phyloP scores from a whole-genome alignment of 2,797 vertebrate species.

The Setipinna tenuifilis region DNA sequence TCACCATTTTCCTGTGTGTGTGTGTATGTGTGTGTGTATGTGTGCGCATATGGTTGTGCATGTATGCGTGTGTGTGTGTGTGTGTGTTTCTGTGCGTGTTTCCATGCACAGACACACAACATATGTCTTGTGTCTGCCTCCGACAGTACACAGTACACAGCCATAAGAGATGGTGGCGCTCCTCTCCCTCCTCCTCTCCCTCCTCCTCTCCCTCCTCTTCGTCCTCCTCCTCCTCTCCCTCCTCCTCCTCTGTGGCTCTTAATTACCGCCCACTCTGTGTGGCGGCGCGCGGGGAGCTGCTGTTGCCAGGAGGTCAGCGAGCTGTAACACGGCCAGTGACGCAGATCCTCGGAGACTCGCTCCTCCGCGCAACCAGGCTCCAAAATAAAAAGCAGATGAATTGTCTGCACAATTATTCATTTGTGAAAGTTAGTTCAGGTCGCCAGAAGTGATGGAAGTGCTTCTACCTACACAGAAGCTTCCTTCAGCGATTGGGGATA shows the following conservation, averaged over 20 bases:
- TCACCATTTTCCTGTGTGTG: constrained; percentile 42
- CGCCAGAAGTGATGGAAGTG: no score
- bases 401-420: no score
- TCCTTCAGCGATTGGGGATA: no score
- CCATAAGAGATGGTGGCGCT: background rate
- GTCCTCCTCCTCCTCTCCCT: no score
- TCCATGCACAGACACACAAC: background rate
- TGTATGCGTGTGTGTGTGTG: background rate
- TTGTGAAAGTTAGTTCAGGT: no score
- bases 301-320: constrained; percentile 43
- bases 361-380: background rate
- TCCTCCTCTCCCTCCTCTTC: no score
- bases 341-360: background rate
- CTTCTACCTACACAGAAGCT: no score
- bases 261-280: constrained; percentile 64
- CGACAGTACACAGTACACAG: background rate
- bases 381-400: no score
- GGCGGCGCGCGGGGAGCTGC: constrained; percentile 40
- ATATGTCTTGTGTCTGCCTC: background rate
- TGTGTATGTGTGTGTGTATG: constrained; percentile 39
- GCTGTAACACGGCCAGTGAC: background rate
- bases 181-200: constrained; percentile 50
- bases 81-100: background rate
- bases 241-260: constrained; percentile 58
- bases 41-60: background rate